Conservation (phyloP, 2,797 vertebrate genomes). For the Gallirallus australis region DNA sequence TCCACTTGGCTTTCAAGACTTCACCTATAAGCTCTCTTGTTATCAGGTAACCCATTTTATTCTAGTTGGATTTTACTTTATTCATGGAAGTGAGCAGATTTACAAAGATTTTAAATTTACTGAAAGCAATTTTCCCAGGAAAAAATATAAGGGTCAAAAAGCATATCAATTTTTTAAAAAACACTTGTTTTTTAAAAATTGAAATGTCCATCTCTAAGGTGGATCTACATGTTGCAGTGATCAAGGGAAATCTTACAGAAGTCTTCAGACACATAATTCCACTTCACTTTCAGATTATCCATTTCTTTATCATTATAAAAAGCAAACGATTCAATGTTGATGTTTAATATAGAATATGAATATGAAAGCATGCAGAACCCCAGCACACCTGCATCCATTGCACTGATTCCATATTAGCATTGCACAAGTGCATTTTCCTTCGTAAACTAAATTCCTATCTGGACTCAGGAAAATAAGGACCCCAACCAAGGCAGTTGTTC, state of each 20-base stretch:
- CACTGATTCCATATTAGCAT: slow-evolving; percentile 36
- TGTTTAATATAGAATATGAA: not conserved
- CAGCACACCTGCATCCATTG: not conserved
- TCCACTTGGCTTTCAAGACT: not conserved
- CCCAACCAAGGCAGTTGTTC: not conserved
- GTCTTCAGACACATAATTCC: not conserved
- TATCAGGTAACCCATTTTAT: not conserved
- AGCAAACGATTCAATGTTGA: not conserved
- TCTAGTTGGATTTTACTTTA: not conserved
- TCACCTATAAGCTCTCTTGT: not conserved
- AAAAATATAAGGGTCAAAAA: not conserved
- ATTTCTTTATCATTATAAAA: not conserved
- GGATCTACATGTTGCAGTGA: not conserved
- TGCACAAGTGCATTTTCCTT: not conserved
- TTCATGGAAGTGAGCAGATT: not conserved
- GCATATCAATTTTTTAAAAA: not conserved
- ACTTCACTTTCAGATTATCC: not conserved
- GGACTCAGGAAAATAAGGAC: not conserved
- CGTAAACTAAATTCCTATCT: not conserved
- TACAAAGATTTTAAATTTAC: not conserved
- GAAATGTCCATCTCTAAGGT: not conserved
- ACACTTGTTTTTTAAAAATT: not conserved
- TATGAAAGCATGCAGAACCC: not conserved
- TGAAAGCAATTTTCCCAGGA: not conserved
- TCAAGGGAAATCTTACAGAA: not conserved